Percentiles rank a stretch among this genome's conserved stretches.
Evolutionary conservation across 2,113 vertebrate genomes (phyloP).

Genomic region (Eublepharis macularius): DNA sequence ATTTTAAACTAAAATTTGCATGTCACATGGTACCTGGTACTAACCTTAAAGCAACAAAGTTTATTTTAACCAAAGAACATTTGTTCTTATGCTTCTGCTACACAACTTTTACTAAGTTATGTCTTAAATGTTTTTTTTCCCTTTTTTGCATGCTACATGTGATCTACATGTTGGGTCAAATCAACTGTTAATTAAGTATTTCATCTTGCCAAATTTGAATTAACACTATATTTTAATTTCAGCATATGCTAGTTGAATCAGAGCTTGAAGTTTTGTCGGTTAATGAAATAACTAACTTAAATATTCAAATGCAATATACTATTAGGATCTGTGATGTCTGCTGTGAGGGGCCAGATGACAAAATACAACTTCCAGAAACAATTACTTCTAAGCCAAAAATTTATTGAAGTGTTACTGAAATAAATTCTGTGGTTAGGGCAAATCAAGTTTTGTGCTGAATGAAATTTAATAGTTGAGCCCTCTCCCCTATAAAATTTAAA

Average conservation of each 20-base stretch:
- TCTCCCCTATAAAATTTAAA: not conserved
- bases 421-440: not conserved
- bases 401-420: not conserved
- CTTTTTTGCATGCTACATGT: not conserved
- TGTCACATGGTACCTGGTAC: not conserved
- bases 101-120: not conserved
- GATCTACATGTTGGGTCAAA: not conserved
- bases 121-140: not conserved
- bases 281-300: not conserved
- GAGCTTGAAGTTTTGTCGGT: conserved; percentile 9
- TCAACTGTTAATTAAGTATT: not conserved
- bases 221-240: not conserved
- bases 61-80: not conserved
- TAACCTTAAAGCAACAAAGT: not conserved
- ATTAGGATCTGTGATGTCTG: not conserved
- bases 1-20: conserved; percentile 13
- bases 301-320: not conserved
- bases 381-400: not conserved
- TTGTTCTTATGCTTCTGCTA: conserved; percentile 1
- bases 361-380: not conserved
- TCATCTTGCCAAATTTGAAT: not conserved
- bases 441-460: not conserved
- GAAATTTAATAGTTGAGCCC: not conserved
- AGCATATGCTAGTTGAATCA: not conserved
- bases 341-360: not conserved